Evolutionary conservation across 2,888 invertebrate genomes (phyloP), one percentile per base, ranked within the genome.

Genomic region (Anthophora plumipes): DNA sequence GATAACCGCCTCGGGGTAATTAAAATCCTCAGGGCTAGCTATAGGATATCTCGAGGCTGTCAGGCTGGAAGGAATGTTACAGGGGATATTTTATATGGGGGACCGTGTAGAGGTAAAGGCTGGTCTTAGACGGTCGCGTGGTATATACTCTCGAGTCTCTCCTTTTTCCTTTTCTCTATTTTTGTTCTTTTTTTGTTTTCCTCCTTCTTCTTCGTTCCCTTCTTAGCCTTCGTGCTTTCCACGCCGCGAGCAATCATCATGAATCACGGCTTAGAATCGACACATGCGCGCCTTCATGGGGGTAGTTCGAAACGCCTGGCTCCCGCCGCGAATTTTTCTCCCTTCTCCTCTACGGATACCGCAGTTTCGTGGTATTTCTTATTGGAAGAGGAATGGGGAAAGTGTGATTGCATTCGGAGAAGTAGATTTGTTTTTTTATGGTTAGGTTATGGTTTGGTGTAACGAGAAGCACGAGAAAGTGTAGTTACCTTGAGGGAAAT

Each of bases 1-100:
- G 90, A 91, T 92, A 92, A 80, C 89, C 87, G 84, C 88, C 83
- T 77, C 74, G 85, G 69, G 77, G 81, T 81, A 85, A 87, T 89
- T 88, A 88, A 89, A 89, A 82, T 79, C 77, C 61, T 69, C 59
- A 70, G 17, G 67, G 80, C 73, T 77, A 78, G 78, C 74, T 81
- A 68, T 69, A 55, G 37, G 60, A n/a, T 55, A 43, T 39, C 43
- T 57, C 55, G 46, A 12, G 41, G 25, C 20, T 61, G 20, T 31
- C 50, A 25, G 14, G 2, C 22, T 57, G 52, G 59, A n/a, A 64
- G 59, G 80, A 73, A 80, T 73, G 79, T 39, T 57, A 70, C 60
- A 43, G 59, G 63, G 61, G 52, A 61, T 82, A 82, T 73, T 84
- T 75, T 85, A 85, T 78, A 79, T 54, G 69, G 41, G 41, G 54